These are phyloP conservation scores for Ophraella communa DNA, from an alignment of 2,888 invertebrate species.

Conservation along the genomic window DNA sequence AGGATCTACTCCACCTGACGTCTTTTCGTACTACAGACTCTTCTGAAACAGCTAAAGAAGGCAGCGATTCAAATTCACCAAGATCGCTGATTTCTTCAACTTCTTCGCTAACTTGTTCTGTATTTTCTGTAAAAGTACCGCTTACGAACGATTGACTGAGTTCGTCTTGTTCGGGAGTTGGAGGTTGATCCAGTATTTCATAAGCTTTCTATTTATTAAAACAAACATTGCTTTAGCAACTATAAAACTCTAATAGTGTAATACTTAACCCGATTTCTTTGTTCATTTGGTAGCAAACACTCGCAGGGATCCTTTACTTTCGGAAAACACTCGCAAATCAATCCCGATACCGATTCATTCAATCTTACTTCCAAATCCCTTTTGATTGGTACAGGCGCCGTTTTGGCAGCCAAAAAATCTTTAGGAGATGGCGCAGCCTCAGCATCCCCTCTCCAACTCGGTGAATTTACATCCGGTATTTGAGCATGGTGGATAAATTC, in stretches of 20 bases:
- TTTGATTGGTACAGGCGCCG: conserved; percentile 10
- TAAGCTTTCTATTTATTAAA: neutral
- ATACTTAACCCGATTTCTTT: conserved; percentile 8
- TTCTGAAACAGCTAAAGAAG: neutral
- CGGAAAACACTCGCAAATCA: conserved; percentile 4
- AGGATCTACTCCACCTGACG: neutral
- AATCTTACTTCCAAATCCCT: neutral
- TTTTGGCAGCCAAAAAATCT: conserved; percentile 11
- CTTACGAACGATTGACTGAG: neutral
- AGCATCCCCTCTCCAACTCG: conserved; percentile 16
- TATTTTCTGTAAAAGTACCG: neutral
- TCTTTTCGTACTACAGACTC: neutral
- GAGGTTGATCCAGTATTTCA: neutral
- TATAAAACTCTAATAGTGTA: neutral
- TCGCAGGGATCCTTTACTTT: conserved; percentile 3
- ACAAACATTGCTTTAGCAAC: neutral
- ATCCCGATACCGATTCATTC: neutral
- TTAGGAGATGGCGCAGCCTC: conserved; percentile 6
- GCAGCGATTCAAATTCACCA: neutral
- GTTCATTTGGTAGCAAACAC: conserved; percentile 1
- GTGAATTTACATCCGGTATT: neutral
- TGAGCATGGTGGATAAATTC: conserved; percentile 17
- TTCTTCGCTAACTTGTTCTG: neutral
- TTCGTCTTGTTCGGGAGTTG: neutral
- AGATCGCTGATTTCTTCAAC: neutral